phyloP scores from a whole-genome alignment of 1,140 invertebrate genomes.

The Sarcophaga peregrina region DNA sequence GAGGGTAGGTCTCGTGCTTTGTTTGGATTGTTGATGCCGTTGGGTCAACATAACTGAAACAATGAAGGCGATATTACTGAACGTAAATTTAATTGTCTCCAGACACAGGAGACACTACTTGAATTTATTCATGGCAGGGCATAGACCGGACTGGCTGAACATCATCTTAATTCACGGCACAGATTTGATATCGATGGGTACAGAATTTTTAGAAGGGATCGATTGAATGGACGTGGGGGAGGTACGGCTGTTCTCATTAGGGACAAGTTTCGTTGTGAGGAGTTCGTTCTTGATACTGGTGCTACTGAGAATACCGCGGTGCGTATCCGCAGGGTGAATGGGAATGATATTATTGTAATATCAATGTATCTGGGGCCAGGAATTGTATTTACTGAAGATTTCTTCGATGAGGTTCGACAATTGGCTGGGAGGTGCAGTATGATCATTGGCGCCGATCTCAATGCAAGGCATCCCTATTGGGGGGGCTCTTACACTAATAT shows the following conservation, averaged over 20 bases:
- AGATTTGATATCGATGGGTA: not conserved
- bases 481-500: not conserved
- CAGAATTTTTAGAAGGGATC: not conserved
- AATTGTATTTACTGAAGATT: not conserved
- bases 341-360: too few relatives aligned
- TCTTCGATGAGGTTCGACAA: not conserved
- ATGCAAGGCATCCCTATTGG: not conserved
- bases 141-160: constrained; percentile 23
- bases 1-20: not conserved
- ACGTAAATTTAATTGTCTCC: too few relatives aligned
- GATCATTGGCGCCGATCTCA: not conserved
- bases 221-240: not conserved
- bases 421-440: not conserved
- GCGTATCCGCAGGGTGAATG: too few relatives aligned
- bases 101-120: too few relatives aligned
- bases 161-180: not conserved
- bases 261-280: too few relatives aligned
- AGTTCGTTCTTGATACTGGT: too few relatives aligned
- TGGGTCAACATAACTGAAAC: not conserved
- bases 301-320: too few relatives aligned
- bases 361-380: too few relatives aligned
- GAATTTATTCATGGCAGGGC: not conserved
- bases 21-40: not conserved
- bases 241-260: not conserved
- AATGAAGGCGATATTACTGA: too few relatives aligned